phyloP scores from a whole-genome alignment of 2,888 invertebrate genomes.

The Diarsia dahlii region DNA sequence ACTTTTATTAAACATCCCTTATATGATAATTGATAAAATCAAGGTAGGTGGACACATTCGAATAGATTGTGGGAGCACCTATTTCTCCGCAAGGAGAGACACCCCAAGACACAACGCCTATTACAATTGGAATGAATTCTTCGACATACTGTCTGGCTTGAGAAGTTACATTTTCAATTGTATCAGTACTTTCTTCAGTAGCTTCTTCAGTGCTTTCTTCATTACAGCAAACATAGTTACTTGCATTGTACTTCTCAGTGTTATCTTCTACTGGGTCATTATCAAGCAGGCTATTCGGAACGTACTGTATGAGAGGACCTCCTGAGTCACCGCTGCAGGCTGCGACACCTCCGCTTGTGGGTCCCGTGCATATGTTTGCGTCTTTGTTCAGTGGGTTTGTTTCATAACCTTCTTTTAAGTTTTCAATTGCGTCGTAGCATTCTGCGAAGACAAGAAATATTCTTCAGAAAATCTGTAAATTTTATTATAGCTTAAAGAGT shows the following conservation, averaged over 20 bases:
- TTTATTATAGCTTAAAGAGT: background rate
- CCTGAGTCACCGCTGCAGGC: conserved; percentile 91
- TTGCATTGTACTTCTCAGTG: conserved; percentile 45
- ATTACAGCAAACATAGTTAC: conserved; percentile 36
- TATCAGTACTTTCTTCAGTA: conserved; percentile 26
- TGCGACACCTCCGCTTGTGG: conserved; percentile 85
- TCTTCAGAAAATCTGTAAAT: too few relatives aligned
- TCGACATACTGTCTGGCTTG: conserved; percentile 52
- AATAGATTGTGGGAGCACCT: conserved; percentile 90
- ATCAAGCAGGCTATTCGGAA: conserved; percentile 59
- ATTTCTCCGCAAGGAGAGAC: conserved; percentile 87
- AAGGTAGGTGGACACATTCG: conserved; percentile 86
- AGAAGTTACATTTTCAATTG: conserved; percentile 13
- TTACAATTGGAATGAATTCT: conserved; percentile 73
- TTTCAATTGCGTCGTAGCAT: conserved; percentile 83
- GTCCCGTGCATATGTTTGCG: conserved; percentile 90
- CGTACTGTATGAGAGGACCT: conserved; percentile 85
- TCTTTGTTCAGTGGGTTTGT: conserved; percentile 82
- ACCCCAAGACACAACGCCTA: conserved; percentile 91
- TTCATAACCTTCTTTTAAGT: conserved; percentile 78
- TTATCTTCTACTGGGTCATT: conserved; percentile 63
- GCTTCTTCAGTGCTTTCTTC: conserved; percentile 13
- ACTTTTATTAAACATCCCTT: conserved; percentile 54
- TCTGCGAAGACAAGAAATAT: conserved; percentile 73
- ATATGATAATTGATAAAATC: conserved; percentile 83